Evolutionary conservation across 2,797 vertebrate genomes (phyloP), one percentile per base, ranked within the genome.

Genomic region (Chrosomus eos): DNA sequence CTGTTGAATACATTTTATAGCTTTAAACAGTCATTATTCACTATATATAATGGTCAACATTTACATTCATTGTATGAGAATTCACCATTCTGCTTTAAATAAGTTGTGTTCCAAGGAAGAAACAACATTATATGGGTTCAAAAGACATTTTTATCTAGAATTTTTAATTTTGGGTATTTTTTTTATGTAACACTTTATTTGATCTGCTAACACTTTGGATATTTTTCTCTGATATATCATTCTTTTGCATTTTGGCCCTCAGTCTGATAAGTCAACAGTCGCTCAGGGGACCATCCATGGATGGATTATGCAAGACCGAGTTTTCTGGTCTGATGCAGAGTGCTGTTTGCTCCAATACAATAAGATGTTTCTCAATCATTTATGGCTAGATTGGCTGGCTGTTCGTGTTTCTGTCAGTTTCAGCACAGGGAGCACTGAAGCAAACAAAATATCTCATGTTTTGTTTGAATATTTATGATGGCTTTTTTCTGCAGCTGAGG

Each of bases 401-500:
- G 72, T 85, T 86, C 77, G 23, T 82, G 80, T 90, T 89, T 89
- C 90, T 71, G 51, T 81, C 89, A 86, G 89, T 90, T 91, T 80
- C 77, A 78, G 88, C 76, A 83, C 82, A 91, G 88, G 72, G 86
- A 84, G 88, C 88, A 76, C n/a, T 88, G 90, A 89, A 81, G 86
- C 87, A 71, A 53, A 89, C 81, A 73, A 62, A 85, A 86, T 72
- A 84, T 83, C 73, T 85, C 68, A 86, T 89, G 86, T 88, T 92
- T 90, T 77, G 40, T 58, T 91, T 91, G 87, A 91, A 92, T 93
- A 93, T 93, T 92, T 89, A 93, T 93, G 88, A 78, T 51, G 72
- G 38, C 31, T 84, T 80, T 85, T 85, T 76, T 81, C 71, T 87
- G 66, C 64, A 43, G 31, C 26, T 19, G 33, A 84, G 82, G 78